Evolutionary conservation across 2,888 invertebrate species (phyloP).

Genomic region (Alitta virens): DNA sequence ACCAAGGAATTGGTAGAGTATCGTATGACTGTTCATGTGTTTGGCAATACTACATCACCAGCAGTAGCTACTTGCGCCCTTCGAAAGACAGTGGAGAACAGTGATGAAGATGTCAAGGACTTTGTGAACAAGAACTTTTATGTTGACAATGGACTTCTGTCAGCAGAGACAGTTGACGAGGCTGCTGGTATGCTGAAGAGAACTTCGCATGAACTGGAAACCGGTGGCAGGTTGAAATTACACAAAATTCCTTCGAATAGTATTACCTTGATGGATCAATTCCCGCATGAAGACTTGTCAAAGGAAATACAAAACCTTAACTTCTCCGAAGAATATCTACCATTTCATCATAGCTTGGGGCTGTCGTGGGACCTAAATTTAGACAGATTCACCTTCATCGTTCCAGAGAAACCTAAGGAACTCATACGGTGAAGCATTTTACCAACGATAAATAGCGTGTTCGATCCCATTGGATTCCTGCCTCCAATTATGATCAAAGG

Average conservation of each 20-base stretch:
- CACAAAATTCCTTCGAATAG: too few relatives aligned
- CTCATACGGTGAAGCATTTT: slow-evolving; percentile 14
- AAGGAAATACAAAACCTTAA: too few relatives aligned
- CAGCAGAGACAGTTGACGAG: slow-evolving; percentile 2
- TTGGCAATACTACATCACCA: slow-evolving; percentile 14
- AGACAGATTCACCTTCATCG: slow-evolving; percentile 3
- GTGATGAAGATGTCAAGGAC: slow-evolving; percentile 14
- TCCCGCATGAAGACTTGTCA: too few relatives aligned
- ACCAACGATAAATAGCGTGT: slow-evolving; percentile 10
- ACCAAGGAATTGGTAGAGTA: not conserved
- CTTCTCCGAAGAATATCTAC: too few relatives aligned
- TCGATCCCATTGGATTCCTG: slow-evolving; percentile 52
- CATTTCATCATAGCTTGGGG: too few relatives aligned
- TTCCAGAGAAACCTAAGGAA: slow-evolving; percentile 16
- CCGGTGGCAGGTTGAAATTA: too few relatives aligned
- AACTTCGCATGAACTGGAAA: too few relatives aligned
- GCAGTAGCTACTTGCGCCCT: slow-evolving; percentile 15
- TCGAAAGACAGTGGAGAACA: not conserved
- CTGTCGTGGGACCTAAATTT: too few relatives aligned
- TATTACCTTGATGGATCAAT: too few relatives aligned
- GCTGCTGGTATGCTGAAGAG: too few relatives aligned
- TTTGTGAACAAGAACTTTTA: slow-evolving; percentile 24
- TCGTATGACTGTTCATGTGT: slow-evolving; percentile 17
- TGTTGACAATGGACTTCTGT: slow-evolving; percentile 26
- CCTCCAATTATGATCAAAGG: slow-evolving; percentile 44